Percentiles rank a stretch among this genome's conserved stretches.
These are phyloP conservation scores for Melieria picta DNA, from an alignment of 2,888 invertebrate genomes.

Conservation along the genomic window DNA sequence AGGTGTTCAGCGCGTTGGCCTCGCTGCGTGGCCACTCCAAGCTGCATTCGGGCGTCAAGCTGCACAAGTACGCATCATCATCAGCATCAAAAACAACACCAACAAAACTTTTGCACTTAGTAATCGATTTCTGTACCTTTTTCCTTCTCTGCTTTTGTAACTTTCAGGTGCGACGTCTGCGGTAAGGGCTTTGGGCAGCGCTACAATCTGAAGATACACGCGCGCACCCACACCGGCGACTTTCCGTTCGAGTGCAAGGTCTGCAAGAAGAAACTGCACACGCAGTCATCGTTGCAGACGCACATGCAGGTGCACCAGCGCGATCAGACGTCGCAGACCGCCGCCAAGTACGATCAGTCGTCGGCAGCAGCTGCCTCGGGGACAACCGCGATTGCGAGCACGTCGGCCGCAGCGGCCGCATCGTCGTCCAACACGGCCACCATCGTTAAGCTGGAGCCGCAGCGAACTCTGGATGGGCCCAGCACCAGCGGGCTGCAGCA, in stretches of 20 bases:
- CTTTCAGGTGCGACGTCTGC: slow-evolving; percentile 63
- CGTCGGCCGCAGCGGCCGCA: slow-evolving; percentile 34
- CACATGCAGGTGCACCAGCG: slow-evolving; percentile 65
- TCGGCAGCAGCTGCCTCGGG: slow-evolving; percentile 42
- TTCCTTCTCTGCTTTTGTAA: not conserved
- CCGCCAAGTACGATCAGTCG: slow-evolving; percentile 47
- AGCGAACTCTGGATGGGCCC: slow-evolving; percentile 40
- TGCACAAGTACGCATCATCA: slow-evolving; percentile 61
- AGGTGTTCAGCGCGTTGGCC: slow-evolving; percentile 67
- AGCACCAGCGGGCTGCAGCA: slow-evolving; percentile 41
- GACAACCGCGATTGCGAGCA: slow-evolving; percentile 40
- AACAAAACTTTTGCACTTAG: not conserved
- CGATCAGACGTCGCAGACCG: slow-evolving; percentile 57
- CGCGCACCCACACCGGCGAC: slow-evolving; percentile 64
- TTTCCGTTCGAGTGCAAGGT: slow-evolving; percentile 65
- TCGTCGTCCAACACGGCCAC: slow-evolving; percentile 44
- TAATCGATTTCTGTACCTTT: not conserved
- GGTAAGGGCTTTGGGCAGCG: slow-evolving; percentile 66
- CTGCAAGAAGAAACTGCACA: slow-evolving; percentile 64
- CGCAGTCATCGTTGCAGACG: slow-evolving; percentile 64
- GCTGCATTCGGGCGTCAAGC: slow-evolving; percentile 64
- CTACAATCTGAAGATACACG: slow-evolving; percentile 65
- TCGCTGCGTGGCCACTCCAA: slow-evolving; percentile 65
- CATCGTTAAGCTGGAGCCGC: slow-evolving; percentile 51
- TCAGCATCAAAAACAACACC: not conserved